A percentile compares a stretch with the other conserved stretches of the same genome.
These are phyloP conservation scores for Gila robusta DNA, from an alignment of 2,797 vertebrate genomes.

Conservation along the genomic window DNA sequence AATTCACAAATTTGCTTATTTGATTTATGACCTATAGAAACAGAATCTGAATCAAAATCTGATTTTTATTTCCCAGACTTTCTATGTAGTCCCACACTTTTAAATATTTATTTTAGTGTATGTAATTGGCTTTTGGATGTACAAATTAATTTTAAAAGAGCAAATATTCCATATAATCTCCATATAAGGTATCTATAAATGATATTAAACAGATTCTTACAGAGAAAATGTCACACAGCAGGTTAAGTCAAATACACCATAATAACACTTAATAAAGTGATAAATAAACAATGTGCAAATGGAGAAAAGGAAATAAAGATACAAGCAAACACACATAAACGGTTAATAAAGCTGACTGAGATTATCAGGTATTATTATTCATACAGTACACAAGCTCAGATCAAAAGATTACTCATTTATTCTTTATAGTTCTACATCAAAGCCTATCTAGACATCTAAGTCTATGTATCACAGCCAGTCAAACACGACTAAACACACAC, in stretches of 20 bases:
- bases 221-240: not conserved
- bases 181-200: not conserved
- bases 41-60: not conserved
- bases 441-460: not conserved
- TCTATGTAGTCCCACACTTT: not conserved
- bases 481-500: not conserved
- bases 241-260: not conserved
- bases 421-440: not conserved
- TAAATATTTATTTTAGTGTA: not conserved
- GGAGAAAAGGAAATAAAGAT: not conserved
- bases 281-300: not conserved
- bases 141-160: no score
- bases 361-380: no score
- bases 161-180: not conserved
- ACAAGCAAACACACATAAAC: not conserved
- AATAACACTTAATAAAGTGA: not conserved
- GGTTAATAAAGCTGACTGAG: not conserved
- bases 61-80: not conserved
- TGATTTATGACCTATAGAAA: not conserved
- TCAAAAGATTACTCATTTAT: not conserved
- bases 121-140: no score
- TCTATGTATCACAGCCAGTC: no score
- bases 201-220: not conserved
- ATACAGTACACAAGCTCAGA: not conserved
- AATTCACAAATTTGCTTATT: not conserved